Percentiles rank a stretch among this genome's conserved stretches.
Evolutionary conservation across 1,140 invertebrate species (phyloP).

Genomic region (Telenomus remus): DNA sequence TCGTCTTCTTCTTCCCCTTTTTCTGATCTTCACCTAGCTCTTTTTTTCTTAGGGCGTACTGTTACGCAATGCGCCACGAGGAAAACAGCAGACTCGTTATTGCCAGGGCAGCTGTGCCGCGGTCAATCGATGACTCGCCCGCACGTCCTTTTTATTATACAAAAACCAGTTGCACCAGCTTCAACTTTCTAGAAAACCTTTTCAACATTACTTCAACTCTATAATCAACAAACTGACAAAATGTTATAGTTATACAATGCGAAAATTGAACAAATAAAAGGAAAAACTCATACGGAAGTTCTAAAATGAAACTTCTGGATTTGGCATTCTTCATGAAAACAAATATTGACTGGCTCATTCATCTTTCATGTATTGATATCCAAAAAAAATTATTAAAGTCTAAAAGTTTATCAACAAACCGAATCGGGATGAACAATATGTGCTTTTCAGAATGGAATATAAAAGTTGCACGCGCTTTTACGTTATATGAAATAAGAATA

Average conservation of each 20-base stretch:
- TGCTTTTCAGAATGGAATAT: slow-evolving; percentile 26
- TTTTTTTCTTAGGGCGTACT: slow-evolving; percentile 32
- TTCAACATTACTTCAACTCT: too few species aligned
- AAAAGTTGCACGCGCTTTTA: slow-evolving; percentile 21
- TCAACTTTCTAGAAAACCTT: background rate
- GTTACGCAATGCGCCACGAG: slow-evolving; percentile 56
- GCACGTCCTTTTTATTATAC: slow-evolving; percentile 27
- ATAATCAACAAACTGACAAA: too few species aligned
- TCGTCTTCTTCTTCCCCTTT: slow-evolving; percentile 32
- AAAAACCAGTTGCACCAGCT: slow-evolving; percentile 34
- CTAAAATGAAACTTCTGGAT: too few species aligned
- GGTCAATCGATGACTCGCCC: slow-evolving; percentile 55
- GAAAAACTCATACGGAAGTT: too few species aligned
- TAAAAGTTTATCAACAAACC: too few species aligned
- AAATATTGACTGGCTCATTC: too few species aligned
- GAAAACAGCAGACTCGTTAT: slow-evolving; percentile 56
- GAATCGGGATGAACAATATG: background rate
- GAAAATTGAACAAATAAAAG: too few species aligned
- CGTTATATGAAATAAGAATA: slow-evolving; percentile 17
- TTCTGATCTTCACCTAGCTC: slow-evolving; percentile 10
- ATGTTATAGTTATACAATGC: too few species aligned
- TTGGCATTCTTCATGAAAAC: too few species aligned
- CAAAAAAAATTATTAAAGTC: too few species aligned
- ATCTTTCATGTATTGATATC: too few species aligned
- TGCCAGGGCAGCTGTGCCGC: slow-evolving; percentile 43